phyloP scores from a whole-genome alignment of 2,888 invertebrate species.

The Ochropleura leucogaster region DNA sequence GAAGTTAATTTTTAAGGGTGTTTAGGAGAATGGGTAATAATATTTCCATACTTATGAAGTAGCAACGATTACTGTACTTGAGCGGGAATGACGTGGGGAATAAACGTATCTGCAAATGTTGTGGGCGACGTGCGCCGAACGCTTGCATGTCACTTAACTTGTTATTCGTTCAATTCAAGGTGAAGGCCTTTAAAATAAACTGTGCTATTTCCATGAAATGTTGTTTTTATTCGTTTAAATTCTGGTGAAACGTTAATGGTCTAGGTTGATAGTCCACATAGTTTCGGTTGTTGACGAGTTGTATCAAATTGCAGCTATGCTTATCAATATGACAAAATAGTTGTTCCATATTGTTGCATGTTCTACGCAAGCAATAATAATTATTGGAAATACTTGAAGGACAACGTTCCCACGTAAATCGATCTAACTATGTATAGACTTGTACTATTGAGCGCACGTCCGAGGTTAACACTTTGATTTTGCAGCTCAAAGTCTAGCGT shows the following conservation, averaged over 20 bases:
- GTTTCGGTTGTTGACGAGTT: not conserved
- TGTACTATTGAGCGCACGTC: no score
- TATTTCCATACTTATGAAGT: conserved; percentile 44
- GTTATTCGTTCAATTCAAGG: conserved; percentile 48
- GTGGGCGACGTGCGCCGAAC: conserved; percentile 19
- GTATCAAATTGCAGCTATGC: not conserved
- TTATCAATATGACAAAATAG: not conserved
- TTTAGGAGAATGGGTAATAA: conserved; percentile 42
- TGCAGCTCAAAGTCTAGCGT: not conserved
- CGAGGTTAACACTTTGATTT: not conserved
- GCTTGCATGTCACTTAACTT: conserved; percentile 51
- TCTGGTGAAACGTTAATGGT: conserved; percentile 31
- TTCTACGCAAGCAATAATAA: conserved; percentile 1
- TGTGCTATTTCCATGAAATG: conserved; percentile 46
- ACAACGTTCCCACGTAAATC: conserved; percentile 6
- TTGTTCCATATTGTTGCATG: not conserved
- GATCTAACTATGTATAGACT: not conserved
- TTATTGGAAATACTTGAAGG: not conserved
- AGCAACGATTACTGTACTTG: conserved; percentile 26
- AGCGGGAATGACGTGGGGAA: conserved; percentile 15
- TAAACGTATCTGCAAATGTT: conserved; percentile 17
- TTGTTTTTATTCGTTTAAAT: conserved; percentile 24
- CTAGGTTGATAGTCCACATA: conserved; percentile 2
- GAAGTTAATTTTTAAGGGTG: conserved; percentile 52
- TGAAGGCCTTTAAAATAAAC: conserved; percentile 54